Evolutionary conservation across 2,113 vertebrate genomes (phyloP), one percentile per base, ranked within the genome.

Genomic region (Rhegmatorhina hoffmannsi): DNA sequence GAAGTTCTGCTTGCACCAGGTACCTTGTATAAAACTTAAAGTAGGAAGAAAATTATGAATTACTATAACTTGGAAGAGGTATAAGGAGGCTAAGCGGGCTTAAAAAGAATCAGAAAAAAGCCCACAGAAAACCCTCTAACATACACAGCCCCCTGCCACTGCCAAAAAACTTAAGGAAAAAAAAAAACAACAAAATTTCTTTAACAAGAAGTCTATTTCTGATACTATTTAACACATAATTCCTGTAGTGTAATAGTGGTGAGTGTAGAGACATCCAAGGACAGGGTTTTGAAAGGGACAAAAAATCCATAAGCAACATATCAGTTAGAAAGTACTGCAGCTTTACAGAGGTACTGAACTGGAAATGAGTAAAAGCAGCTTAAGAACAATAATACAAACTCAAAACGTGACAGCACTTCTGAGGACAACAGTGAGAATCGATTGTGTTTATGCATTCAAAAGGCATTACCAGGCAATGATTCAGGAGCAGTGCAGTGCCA

Each of bases 121-220:
- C 4, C 4, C 23, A 29, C 13, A 59, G 10, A 50, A 5, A 29
- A 4, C 33, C 1, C 10, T 28, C 23, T n/a, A 46, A 34, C 7
- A 7, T 28, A 33, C 7, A 53, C 5, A 52, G 12, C 34, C 24
- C 19, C 15, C 21, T 43, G 40, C 40, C 0, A 49, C 6, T 11
- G 10, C 21, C 5, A 18, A 36, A 34, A 47, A 33, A 13, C 40
- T 43, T 43, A 43, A n/a, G n/a, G n/a, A 47, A 17, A 17, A 26
- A 26, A 10, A 25, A 38, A 47, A 4, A 8, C 28, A 43, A 53
- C 24, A 20, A 23, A 50, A 33, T 1, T 64, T 64, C 0, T 58
- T 47, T 62, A 29, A 64, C 6, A 63, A 47, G 2, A 9, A 80
- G 29, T 49, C 11, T 55, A 13, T 80, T 91, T 80, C 33, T 60